phyloP scores from a whole-genome alignment of 2,888 invertebrate species.

The Bombyx huttoni region DNA sequence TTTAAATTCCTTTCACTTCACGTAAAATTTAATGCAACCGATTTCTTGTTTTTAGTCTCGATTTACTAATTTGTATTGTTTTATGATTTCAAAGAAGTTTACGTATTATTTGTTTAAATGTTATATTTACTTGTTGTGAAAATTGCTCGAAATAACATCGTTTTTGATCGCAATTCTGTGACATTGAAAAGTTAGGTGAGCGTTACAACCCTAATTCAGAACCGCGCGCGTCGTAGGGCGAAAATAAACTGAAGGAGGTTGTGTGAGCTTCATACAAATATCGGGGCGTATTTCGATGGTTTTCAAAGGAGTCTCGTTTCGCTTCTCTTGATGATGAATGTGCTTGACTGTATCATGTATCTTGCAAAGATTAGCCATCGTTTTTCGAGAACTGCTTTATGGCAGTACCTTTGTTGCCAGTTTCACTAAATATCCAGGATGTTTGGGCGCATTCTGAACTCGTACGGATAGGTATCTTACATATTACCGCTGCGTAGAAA shows the following conservation, averaged over 20 bases:
- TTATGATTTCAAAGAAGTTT: too few relatives aligned
- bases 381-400: background rate
- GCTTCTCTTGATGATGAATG: conserved; percentile 4
- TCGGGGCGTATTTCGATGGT: conserved; percentile 24
- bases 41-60: too few relatives aligned
- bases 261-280: conserved; percentile 15
- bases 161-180: background rate
- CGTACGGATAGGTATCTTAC: too few relatives aligned
- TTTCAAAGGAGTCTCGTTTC: conserved; percentile 21
- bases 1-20: too few relatives aligned
- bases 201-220: conserved; percentile 2
- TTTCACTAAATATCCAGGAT: too few relatives aligned
- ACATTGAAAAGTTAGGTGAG: background rate
- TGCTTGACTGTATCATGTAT: background rate
- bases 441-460: too few relatives aligned
- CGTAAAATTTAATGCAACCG: too few relatives aligned
- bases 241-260: conserved; percentile 15
- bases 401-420: background rate
- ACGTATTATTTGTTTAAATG: too few relatives aligned
- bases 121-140: background rate
- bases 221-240: conserved; percentile 5
- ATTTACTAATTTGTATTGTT: too few relatives aligned
- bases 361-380: background rate
- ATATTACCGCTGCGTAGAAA: too few relatives aligned
- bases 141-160: background rate